Base-by-base conservation (phyloP, 2,888 invertebrate genomes). In the Ganaspis brasiliensis region DNA sequence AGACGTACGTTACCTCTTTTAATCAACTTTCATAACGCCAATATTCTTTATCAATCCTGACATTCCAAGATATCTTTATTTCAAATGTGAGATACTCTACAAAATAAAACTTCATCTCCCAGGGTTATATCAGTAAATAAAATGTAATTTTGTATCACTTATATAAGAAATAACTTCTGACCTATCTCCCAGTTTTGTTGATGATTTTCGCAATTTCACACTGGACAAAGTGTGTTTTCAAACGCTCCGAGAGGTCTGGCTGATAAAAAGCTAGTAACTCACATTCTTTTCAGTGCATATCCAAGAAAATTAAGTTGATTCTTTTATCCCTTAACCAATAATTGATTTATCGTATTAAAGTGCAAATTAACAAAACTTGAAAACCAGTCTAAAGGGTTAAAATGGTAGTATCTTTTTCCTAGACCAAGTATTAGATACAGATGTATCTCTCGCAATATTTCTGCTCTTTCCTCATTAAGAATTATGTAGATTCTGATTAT, bases 141-240 rank as follows among this genome's bases (percentile, higher is more conserved):
- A 67, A 45, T 67, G n/a, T 67, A 67, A 67, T 67, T 67, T 49
- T 49, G 67, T 67, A 67, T 67, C 26, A n/a, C 24, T 49, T 67
- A 67, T 45, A 45, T 67, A 67, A 67, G 10, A 3, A 26, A n/a
- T 21, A 9, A 67, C 67, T 67, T 16, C 24, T 21, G 67, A 49
- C 45, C 67, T 49, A 24, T 26, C 67, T n/a, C 40, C 21, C 8
- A 14, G 1, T 26, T 67, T 67, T 45, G 45, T 67, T 49, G 24
- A 67, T 49, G 67, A 14, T 24, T 67, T 67, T 67, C 67, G 67
- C 45, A 67, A 67, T 45, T 67, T 67, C 10, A n/a, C 67, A 5
- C 45, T 16, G 45, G 16, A 45, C 24, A 67, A 45, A 67, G 67
- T 67, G 67, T 67, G 45, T 49, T 67, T 67, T 67, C 45, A 45